Conservation (phyloP, 2,113 vertebrate species). For the Dicrurus megarhynchus region DNA sequence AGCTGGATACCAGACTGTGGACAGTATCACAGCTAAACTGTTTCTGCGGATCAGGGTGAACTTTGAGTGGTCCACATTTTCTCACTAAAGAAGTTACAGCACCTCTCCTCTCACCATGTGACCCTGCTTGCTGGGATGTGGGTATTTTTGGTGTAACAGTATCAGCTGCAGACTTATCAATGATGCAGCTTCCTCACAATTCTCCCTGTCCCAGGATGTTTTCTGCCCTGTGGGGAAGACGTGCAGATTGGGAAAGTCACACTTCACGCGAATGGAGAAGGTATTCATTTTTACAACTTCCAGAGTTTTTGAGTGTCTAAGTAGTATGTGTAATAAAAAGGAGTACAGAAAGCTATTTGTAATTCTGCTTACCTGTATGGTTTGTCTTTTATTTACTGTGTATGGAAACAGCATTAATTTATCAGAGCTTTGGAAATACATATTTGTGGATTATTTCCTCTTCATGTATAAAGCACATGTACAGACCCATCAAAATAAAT, state of each 20-base stretch:
- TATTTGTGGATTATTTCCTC: not conserved
- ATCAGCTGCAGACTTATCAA: not conserved
- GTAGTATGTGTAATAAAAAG: not conserved
- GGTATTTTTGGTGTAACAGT: not conserved
- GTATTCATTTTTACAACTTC: not conserved
- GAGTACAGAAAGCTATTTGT: not conserved
- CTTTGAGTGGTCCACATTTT: fast-evolving
- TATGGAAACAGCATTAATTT: not conserved
- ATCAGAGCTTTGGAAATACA: not conserved
- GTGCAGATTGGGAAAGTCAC: not conserved
- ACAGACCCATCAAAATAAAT: not conserved
- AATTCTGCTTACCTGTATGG: not conserved
- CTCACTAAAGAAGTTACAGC: not conserved
- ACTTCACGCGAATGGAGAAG: not conserved
- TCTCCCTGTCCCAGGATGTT: not conserved
- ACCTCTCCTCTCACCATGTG: not conserved
- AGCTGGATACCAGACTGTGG: not conserved
- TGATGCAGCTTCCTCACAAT: not conserved
- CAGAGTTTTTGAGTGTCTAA: not conserved
- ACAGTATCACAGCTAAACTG: not conserved
- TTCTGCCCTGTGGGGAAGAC: not conserved
- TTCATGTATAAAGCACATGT: not conserved
- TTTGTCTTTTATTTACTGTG: not conserved
- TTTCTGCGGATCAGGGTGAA: not conserved
- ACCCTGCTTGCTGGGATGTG: not conserved